Evolutionary conservation across 1,140 invertebrate species (phyloP).

Genomic region (Sarcophaga peregrina): DNA sequence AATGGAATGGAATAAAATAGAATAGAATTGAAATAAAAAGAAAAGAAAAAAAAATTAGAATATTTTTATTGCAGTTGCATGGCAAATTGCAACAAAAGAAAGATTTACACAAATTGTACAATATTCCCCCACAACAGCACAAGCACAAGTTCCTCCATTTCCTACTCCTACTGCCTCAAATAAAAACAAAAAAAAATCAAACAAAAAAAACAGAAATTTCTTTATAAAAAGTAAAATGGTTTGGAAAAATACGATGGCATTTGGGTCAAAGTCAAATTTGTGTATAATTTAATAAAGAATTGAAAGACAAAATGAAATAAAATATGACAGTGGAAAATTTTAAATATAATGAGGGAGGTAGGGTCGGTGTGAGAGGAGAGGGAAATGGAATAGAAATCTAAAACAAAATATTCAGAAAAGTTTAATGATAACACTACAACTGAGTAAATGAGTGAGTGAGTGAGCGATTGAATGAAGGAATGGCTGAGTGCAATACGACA

Average conservation of each 20-base stretch:
- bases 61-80: conserved; percentile 9
- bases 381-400: neutral
- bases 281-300: neutral
- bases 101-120: neutral
- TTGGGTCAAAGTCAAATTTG: conserved; percentile 24
- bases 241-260: neutral
- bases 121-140: no score
- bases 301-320: neutral
- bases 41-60: neutral
- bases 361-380: no score
- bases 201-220: neutral
- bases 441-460: neutral
- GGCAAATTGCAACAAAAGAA: neutral
- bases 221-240: neutral
- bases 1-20: no score
- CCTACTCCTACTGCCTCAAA: neutral
- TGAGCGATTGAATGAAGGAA: no score
- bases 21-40: neutral
- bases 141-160: neutral
- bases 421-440: conserved; percentile 6
- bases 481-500: neutral
- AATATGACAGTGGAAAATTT: neutral
- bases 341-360: neutral
- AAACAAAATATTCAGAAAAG: conserved; percentile 22
- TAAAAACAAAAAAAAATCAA: neutral